Percentiles rank a stretch among this genome's conserved stretches.
phyloP scores from a whole-genome alignment of 2,888 invertebrate genomes.

The Eupithecia exiguata region DNA sequence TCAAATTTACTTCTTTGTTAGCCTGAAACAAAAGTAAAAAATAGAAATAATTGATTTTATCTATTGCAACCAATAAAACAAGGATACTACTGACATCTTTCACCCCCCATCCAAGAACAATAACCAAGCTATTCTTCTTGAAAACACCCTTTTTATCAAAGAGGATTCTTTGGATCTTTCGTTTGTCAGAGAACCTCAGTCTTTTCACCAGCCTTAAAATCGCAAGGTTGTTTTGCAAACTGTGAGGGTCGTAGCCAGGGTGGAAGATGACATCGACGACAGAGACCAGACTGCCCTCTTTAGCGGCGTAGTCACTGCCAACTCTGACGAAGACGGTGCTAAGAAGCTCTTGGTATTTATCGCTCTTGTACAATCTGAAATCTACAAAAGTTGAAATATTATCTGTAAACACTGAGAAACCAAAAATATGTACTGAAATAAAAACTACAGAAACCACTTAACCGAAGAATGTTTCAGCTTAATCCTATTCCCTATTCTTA shows the following conservation, averaged over 20 bases:
- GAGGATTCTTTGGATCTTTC: conserved; percentile 50
- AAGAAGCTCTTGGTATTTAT: conserved; percentile 35
- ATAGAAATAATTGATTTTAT: background rate
- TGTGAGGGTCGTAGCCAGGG: conserved; percentile 49
- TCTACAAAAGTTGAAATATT: conserved; percentile 4
- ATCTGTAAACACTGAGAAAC: background rate
- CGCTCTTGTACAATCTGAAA: conserved; percentile 49
- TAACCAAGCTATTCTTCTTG: conserved; percentile 35
- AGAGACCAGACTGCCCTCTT: conserved; percentile 49
- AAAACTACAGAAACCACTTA: background rate
- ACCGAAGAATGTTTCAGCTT: background rate
- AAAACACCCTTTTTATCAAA: conserved; percentile 41
- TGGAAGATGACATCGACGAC: conserved; percentile 50
- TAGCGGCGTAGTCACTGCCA: conserved; percentile 51
- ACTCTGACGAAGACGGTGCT: conserved; percentile 49
- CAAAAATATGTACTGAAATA: background rate
- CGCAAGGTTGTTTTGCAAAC: conserved; percentile 55
- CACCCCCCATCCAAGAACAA: conserved; percentile 61
- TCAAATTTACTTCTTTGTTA: conserved; percentile 12
- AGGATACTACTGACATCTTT: conserved; percentile 46
- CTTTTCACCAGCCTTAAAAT: conserved; percentile 47
- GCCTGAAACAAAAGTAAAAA: conserved; percentile 33
- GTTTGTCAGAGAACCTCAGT: conserved; percentile 38
- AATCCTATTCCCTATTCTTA: background rate
- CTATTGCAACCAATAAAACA: conserved; percentile 1